Conservation (phyloP, 2,113 vertebrate species). For the Etia nguti region DNA sequence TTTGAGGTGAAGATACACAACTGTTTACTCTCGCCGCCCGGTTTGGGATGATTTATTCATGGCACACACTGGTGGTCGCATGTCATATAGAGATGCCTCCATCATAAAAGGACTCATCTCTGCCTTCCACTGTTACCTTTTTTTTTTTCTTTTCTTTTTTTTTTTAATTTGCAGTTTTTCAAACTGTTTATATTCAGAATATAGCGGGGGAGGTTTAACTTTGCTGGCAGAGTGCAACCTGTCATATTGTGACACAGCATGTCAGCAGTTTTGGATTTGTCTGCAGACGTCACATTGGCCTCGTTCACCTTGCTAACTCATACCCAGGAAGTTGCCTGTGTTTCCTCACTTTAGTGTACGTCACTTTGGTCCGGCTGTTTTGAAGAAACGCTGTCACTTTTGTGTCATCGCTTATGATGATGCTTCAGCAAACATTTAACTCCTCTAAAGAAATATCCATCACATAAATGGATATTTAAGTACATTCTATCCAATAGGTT, state of each 20-base stretch:
- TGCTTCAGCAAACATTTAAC: slow-evolving; percentile 20
- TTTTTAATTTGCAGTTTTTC: slow-evolving; percentile 29
- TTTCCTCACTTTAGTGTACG: background rate
- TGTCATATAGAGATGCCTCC: slow-evolving; percentile 65
- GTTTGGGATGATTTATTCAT: slow-evolving; percentile 75
- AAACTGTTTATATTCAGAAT: slow-evolving; percentile 40
- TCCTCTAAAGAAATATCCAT: background rate
- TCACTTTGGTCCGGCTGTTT: background rate
- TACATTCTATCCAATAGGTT: background rate
- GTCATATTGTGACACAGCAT: slow-evolving; percentile 32
- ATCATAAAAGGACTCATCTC: slow-evolving; percentile 58
- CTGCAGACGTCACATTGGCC: slow-evolving; percentile 30
- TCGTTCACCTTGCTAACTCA: slow-evolving; percentile 4
- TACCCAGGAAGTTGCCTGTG: background rate
- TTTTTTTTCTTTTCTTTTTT: background rate
- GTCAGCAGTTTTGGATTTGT: slow-evolving; percentile 20
- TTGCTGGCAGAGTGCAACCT: slow-evolving; percentile 21
- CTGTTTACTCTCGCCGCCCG: slow-evolving; percentile 62
- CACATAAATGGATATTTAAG: background rate
- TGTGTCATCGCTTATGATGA: background rate
- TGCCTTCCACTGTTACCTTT: slow-evolving; percentile 13
- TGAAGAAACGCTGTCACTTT: slow-evolving; percentile 11
- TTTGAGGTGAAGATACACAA: slow-evolving; percentile 63
- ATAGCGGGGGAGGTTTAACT: slow-evolving; percentile 14
- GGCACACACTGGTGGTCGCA: slow-evolving; percentile 54